Evolutionary conservation across 2,888 invertebrate species (phyloP).

Genomic region (Melanostoma mellinum): DNA sequence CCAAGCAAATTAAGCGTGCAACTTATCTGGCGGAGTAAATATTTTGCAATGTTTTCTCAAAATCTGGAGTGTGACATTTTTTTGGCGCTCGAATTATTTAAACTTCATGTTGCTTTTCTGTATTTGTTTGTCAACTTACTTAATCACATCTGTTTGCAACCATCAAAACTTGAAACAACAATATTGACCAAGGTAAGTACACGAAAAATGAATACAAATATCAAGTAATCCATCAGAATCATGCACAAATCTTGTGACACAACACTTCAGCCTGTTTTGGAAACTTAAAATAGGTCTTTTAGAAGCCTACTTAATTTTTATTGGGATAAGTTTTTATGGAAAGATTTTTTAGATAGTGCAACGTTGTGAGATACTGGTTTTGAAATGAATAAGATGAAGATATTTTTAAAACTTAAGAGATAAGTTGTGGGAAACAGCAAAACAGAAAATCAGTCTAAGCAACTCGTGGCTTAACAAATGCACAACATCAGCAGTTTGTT

Average conservation of each 20-base stretch:
- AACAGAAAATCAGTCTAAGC: no score
- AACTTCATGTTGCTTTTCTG: slow-evolving; percentile 19
- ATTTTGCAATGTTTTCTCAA: slow-evolving; percentile 37
- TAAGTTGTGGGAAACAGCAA: no score
- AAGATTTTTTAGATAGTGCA: no score
- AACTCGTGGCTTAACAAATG: no score
- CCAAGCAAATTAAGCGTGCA: not conserved
- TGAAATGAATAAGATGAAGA: no score
- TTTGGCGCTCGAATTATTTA: slow-evolving; percentile 13
- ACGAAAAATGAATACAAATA: slow-evolving; percentile 1
- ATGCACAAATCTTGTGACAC: not conserved
- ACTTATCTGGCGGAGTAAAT: slow-evolving; percentile 19
- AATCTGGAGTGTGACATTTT: not conserved
- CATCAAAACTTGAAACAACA: slow-evolving; percentile 15
- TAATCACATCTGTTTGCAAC: slow-evolving; percentile 12
- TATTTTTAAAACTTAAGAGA: no score
- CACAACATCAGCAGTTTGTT: no score
- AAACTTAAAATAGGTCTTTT: no score
- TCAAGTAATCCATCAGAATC: slow-evolving; percentile 45
- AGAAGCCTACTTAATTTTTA: no score
- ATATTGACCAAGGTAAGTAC: slow-evolving; percentile 1
- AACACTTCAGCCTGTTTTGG: no score
- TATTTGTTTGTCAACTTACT: slow-evolving; percentile 29
- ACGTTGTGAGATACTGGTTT: no score
- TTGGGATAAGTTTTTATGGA: no score